Evolutionary conservation across 2,113 vertebrate species (phyloP).

Genomic region (Pterocles burchelli): DNA sequence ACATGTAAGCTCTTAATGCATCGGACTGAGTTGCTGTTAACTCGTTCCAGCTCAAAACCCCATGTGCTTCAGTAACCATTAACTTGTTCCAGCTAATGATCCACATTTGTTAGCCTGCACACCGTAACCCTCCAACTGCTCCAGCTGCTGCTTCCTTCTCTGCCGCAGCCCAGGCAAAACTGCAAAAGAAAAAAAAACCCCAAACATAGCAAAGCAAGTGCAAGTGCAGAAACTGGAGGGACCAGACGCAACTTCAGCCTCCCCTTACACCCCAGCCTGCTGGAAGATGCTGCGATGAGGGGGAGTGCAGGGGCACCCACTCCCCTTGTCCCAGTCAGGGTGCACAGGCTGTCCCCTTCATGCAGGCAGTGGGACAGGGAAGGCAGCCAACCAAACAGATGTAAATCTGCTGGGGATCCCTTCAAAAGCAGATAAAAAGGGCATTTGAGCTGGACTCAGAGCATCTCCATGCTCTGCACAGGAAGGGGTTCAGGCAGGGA

Average conservation of each 20-base stretch:
- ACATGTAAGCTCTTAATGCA: neutral
- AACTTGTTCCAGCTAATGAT: slow-evolving; percentile 41
- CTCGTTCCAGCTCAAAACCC: slow-evolving; percentile 31
- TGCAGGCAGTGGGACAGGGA: neutral
- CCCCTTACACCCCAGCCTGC: too few relatives aligned
- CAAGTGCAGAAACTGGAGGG: neutral
- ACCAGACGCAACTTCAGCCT: neutral
- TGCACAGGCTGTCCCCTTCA: neutral
- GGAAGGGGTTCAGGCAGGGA: neutral
- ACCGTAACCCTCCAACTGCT: neutral
- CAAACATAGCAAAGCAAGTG: neutral
- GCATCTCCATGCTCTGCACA: neutral
- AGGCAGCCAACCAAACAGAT: neutral
- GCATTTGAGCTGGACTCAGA: neutral
- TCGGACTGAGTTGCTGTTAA: neutral
- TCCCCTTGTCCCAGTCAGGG: neutral
- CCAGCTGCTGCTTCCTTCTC: neutral
- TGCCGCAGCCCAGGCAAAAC: neutral
- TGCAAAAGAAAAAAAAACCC: neutral
- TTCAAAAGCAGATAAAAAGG: neutral
- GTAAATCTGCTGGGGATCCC: neutral
- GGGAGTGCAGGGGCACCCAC: neutral
- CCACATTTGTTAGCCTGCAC: neutral
- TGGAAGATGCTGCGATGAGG: neutral
- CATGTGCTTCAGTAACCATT: slow-evolving; percentile 33